Evolutionary conservation across 1,140 invertebrate genomes (phyloP), one percentile per base, ranked within the genome.

Genomic region (Agrypnia vestita): DNA sequence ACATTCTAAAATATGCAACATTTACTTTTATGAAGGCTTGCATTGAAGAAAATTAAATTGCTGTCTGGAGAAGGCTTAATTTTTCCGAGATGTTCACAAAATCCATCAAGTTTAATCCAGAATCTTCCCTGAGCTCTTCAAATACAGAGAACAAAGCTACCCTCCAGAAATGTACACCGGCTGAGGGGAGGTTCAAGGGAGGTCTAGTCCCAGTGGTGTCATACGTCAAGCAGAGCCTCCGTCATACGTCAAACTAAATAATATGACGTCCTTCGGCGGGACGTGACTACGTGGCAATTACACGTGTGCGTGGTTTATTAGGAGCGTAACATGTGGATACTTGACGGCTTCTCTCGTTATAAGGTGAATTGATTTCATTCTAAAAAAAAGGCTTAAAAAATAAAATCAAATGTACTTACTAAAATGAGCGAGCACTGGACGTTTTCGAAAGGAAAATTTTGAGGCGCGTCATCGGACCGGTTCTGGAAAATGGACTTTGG

Each of bases 161-260:
- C 59, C 59, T 35, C 25, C 21, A 19, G 59, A 25, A 62, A 62
- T 21, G n/a, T n/a, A 69, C 43, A 69, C 43, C 64, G 51, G 25
- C 25, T 35, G 25, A 19, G 59, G 59, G 59, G 13, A 19, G 15
- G 15, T 17, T 35, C 6, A 19, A 25, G 72, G 53, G n/a, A 3
- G 17, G 51, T 43, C 3, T 59, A 25, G 8, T 74, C 72, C 72
- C 72, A 43, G 55, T 11, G 53, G 72, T 56, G 51, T 74, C 53
- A 56, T 74, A 56, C 72, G 72, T 74, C 72, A 74, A 53, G 17
- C 21, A 44, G 72, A 59, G 53, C 72, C 51, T 59, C 35, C 67
- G 17, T 71, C 47, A 71, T 53, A 51, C 55, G 53, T 74, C 72
- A 74, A 74, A 74, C 51, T 44, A 56, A 74, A 43, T 74, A 73